Evolutionary conservation across 2,797 vertebrate genomes (phyloP).

Genomic region (Synanceia verrucosa): DNA sequence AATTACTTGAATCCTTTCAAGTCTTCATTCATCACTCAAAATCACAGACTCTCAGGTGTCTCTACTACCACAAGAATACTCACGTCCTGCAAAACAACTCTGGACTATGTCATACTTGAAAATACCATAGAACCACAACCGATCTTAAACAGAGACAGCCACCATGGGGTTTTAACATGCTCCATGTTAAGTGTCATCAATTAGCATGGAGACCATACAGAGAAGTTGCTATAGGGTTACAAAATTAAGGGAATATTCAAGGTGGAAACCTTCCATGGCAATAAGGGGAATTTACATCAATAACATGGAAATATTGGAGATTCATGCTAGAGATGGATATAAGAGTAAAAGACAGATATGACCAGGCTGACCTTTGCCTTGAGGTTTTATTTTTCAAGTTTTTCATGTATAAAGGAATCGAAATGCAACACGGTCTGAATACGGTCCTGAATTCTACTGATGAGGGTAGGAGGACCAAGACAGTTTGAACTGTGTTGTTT

Average conservation of each 20-base stretch:
- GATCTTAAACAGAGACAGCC: neutral
- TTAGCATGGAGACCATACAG: neutral
- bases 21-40: conserved; percentile 39
- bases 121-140: neutral
- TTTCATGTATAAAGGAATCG: conserved; percentile 11
- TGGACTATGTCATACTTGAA: neutral
- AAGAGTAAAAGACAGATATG: neutral
- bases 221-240: neutral
- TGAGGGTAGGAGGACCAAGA: neutral
- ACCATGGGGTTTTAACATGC: neutral
- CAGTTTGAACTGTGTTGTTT: neutral
- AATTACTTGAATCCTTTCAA: conserved; percentile 32
- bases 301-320: neutral
- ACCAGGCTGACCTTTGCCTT: neutral
- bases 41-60: neutral
- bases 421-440: conserved; percentile 20
- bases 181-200: neutral
- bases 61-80: neutral
- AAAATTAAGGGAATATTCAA: neutral
- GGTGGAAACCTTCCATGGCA: neutral
- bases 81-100: neutral
- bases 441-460: neutral
- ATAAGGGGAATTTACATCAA: neutral
- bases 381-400: neutral
- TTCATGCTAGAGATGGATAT: too few relatives aligned